phyloP scores from a whole-genome alignment of 1,140 invertebrate genomes.

The Wiebesia pumilae region DNA sequence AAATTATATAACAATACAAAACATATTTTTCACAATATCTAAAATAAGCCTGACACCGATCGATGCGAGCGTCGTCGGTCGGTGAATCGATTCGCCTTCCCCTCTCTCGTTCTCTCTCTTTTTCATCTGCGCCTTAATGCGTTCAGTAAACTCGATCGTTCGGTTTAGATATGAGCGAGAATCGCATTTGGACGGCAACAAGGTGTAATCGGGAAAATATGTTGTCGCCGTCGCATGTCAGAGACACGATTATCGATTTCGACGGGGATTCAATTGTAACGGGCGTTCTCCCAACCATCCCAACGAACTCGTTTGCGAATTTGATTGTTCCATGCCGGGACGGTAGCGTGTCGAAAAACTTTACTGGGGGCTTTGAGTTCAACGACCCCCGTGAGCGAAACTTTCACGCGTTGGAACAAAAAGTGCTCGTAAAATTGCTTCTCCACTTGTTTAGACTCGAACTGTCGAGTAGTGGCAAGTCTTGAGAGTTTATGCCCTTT shows the following conservation, averaged over 20 bases:
- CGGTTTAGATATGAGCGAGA: neutral
- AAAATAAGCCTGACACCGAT: neutral
- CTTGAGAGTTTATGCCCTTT: constrained; percentile 8
- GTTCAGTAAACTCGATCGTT: neutral
- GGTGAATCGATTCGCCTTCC: neutral
- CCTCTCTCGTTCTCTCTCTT: neutral
- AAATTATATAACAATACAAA: neutral
- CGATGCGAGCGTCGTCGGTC: neutral
- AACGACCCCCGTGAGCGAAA: neutral
- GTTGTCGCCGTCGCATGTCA: too few relatives aligned
- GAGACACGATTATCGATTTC: neutral
- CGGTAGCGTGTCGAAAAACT: neutral
- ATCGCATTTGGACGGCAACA: neutral
- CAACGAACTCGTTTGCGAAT: neutral
- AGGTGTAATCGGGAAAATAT: constrained; percentile 1
- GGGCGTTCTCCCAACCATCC: neutral
- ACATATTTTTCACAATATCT: neutral
- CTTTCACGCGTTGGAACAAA: constrained; percentile 20
- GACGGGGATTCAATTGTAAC: neutral
- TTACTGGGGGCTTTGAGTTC: neutral
- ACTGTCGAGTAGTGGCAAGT: neutral
- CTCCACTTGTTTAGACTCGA: neutral
- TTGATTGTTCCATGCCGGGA: neutral
- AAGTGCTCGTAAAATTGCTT: constrained; percentile 17
- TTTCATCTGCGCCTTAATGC: neutral